Base-by-base conservation (phyloP, 2,888 invertebrate genomes). In the Macaria liturata region DNA sequence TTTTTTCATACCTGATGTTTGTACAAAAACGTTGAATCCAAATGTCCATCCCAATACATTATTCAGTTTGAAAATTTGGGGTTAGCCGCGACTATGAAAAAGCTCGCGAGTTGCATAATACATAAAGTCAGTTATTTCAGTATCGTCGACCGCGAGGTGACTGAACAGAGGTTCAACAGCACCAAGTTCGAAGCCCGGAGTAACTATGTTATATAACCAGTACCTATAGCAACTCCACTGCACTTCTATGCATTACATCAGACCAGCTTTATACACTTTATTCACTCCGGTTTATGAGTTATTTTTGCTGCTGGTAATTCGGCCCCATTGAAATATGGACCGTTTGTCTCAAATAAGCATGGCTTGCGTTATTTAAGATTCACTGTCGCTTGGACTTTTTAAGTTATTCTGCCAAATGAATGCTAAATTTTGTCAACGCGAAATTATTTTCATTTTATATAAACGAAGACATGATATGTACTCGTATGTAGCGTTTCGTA, bases 61-160 rank as follows among this genome's bases (percentile, higher is more conserved):
- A 20, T 20, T 20, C 20, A 20, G 20, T 20, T 37, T 37, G 34
- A 37, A 37, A 6, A 6, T 37, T 37, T 37, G 34, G 7, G 4
- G 7, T 37, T 3, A 37, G 7, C 34, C 7, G 34, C 34, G 34
- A 37, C 5, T 7, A 37, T 37, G 34, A 20, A 9, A 49, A 54
- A 54, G 43, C 43, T 49, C 37, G 46, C 42, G 53, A 44, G 62
- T 76, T 75, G 69, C 72, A 71, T 76, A 66, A 61, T 62, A 59
- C 59, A 54, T 43, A 43, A n/a, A 44, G 47, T 32, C 32, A 51
- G 42, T 47, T 57, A 43, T 49, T 57, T 46, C 49, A 58, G 57
- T 42, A 49, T 65, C 81, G 74, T 71, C 73, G 80, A 81, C 78
- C 78, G 78, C 75, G 78, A 78, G 85, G 80, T 84, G 76, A 80